A percentile compares a stretch with the other conserved stretches of the same genome.
Conservation (phyloP, 2,888 invertebrate genomes). For the Watsonalla binaria region DNA sequence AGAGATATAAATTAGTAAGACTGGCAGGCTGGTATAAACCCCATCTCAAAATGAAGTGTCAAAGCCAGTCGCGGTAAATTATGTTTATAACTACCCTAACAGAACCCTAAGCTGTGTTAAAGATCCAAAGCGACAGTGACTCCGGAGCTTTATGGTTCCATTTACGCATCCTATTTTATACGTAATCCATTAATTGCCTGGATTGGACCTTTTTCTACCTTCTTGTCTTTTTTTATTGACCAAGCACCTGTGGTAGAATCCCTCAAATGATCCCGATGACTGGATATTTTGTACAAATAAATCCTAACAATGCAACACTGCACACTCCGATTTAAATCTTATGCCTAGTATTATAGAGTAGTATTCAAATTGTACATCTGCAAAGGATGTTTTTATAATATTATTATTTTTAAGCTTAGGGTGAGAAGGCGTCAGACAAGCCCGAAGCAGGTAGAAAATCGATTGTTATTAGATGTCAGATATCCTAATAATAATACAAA, state of each 20-base stretch:
- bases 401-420: slow-evolving; percentile 40
- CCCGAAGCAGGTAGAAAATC: slow-evolving; percentile 66
- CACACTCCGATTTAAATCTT: slow-evolving; percentile 10
- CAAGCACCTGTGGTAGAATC: slow-evolving; percentile 62
- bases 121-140: background rate
- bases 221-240: slow-evolving; percentile 40
- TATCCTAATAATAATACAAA: slow-evolving; percentile 42
- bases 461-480: slow-evolving; percentile 56
- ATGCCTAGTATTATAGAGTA: fast-evolving
- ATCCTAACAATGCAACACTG: slow-evolving; percentile 10
- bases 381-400: slow-evolving; percentile 34
- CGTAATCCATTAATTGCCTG: slow-evolving; percentile 65
- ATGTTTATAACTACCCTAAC: background rate
- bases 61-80: too few relatives aligned
- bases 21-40: too few relatives aligned
- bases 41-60: too few relatives aligned
- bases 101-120: too few relatives aligned
- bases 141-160: slow-evolving; percentile 31
- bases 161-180: slow-evolving; percentile 54
- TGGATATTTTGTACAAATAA: slow-evolving; percentile 58
- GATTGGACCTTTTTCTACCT: slow-evolving; percentile 42
- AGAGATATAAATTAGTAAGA: too few relatives aligned
- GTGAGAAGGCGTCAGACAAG: slow-evolving; percentile 61
- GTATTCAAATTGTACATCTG: slow-evolving; percentile 9
- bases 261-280: slow-evolving; percentile 63